These are phyloP conservation scores for Amorpha juglandis DNA, from an alignment of 2,888 invertebrate species.

Conservation along the genomic window DNA sequence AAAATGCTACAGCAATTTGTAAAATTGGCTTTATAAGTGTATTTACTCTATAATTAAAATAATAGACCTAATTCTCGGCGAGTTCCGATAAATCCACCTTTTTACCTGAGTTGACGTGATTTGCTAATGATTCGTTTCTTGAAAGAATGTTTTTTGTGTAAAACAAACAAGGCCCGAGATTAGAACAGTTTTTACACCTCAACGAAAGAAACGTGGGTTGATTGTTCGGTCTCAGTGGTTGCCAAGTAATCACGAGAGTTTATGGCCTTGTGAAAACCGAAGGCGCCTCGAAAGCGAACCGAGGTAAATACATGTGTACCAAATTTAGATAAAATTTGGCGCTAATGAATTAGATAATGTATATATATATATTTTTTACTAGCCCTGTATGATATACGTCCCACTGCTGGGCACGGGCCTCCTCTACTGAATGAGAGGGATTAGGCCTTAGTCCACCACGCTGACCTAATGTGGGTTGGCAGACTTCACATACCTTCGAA, in stretches of 20 bases:
- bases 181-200: conserved; percentile 34
- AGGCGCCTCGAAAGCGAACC: too few species aligned
- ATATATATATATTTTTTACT: too few species aligned
- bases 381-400: too few species aligned
- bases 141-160: conserved; percentile 43
- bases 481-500: too few species aligned
- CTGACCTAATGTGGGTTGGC: too few species aligned
- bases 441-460: too few species aligned
- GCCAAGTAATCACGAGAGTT: neutral
- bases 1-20: conserved; percentile 40
- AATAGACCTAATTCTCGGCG: conserved; percentile 72
- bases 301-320: too few species aligned
- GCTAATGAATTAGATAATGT: too few species aligned
- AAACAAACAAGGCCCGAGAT: conserved; percentile 30
- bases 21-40: conserved; percentile 56
- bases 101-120: conserved; percentile 70
- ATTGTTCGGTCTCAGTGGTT: neutral
- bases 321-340: too few species aligned
- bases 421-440: too few species aligned
- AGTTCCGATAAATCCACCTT: conserved; percentile 63
- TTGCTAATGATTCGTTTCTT: conserved; percentile 64
- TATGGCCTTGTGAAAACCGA: neutral
- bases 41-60: conserved; percentile 79
- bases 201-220: neutral
- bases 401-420: too few species aligned